These are phyloP conservation scores for Lophius americanus DNA, from an alignment of 2,797 vertebrate genomes.

Conservation along the genomic window DNA sequence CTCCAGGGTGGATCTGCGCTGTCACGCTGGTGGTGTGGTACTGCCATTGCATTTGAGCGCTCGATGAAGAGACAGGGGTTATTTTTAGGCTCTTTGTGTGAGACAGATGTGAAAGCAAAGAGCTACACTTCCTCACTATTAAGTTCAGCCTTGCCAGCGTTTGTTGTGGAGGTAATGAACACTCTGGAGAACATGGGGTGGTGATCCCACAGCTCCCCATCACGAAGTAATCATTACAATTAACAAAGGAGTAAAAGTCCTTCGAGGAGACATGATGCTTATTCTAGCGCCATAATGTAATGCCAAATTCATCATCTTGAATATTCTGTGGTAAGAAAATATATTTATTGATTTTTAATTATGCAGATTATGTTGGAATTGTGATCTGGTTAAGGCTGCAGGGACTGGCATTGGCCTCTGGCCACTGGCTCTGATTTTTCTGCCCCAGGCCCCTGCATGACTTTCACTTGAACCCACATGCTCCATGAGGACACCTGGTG, in stretches of 20 bases:
- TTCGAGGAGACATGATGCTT: slow-evolving; percentile 14
- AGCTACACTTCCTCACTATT: slow-evolving; percentile 6
- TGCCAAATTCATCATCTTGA: slow-evolving; percentile 9
- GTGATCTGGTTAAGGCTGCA: slow-evolving; percentile 12
- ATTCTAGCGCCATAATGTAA: slow-evolving; percentile 3
- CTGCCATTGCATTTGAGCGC: slow-evolving; percentile 41
- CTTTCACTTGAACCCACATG: slow-evolving; percentile 41
- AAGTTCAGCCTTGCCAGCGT: background rate
- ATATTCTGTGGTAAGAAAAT: background rate
- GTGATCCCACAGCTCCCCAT: slow-evolving; percentile 25
- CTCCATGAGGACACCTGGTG: slow-evolving; percentile 66
- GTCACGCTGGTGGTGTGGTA: slow-evolving; percentile 47
- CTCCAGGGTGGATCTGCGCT: slow-evolving; percentile 42
- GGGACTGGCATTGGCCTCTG: slow-evolving; percentile 13
- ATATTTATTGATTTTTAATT: slow-evolving; percentile 16
- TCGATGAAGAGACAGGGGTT: slow-evolving; percentile 41
- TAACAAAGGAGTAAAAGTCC: slow-evolving; percentile 39
- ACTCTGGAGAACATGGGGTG: slow-evolving; percentile 19
- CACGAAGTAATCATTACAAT: slow-evolving; percentile 48
- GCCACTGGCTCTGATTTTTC: slow-evolving; percentile 6
- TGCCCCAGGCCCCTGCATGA: slow-evolving; percentile 32
- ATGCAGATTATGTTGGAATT: slow-evolving; percentile 8
- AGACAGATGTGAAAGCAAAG: slow-evolving; percentile 3
- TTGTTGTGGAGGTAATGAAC: slow-evolving; percentile 14
- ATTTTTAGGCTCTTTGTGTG: slow-evolving; percentile 47